Conservation (phyloP, 2,797 vertebrate genomes). For the Eulemur mongoz region DNA sequence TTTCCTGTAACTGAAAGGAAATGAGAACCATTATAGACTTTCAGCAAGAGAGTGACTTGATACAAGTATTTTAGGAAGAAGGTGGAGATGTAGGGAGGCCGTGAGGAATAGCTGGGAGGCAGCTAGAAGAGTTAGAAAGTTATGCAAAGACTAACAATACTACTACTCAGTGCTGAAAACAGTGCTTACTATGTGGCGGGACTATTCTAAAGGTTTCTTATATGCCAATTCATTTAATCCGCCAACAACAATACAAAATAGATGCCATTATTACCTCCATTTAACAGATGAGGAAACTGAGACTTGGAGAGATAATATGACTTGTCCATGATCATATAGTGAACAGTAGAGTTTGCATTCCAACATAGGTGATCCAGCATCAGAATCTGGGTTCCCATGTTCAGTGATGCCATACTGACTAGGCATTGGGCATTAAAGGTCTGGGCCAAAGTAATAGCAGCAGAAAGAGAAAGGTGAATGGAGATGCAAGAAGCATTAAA, state of each 20-base stretch:
- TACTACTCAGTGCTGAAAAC: not conserved
- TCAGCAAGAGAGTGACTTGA: not conserved
- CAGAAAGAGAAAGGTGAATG: not conserved
- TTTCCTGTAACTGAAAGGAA: not conserved
- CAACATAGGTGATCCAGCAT: not conserved
- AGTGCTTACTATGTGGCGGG: not conserved
- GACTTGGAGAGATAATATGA: not conserved
- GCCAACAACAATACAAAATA: not conserved
- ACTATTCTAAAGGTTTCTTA: not conserved
- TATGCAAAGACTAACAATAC: not conserved
- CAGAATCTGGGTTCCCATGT: not conserved
- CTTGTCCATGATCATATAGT: not conserved
- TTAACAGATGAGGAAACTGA: not conserved
- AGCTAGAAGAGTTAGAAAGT: not conserved
- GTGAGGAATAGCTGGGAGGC: not conserved
- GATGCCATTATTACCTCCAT: not conserved
- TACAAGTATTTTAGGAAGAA: not conserved
- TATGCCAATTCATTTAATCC: not conserved
- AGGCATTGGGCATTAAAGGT: not conserved
- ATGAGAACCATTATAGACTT: not conserved
- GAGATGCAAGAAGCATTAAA: not conserved
- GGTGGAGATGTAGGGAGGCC: not conserved
- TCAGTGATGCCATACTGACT: too few relatives aligned
- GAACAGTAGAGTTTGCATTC: not conserved
- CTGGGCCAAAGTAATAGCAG: not conserved